Base-by-base conservation (phyloP, 2,888 invertebrate species). In the Amiota minor region DNA sequence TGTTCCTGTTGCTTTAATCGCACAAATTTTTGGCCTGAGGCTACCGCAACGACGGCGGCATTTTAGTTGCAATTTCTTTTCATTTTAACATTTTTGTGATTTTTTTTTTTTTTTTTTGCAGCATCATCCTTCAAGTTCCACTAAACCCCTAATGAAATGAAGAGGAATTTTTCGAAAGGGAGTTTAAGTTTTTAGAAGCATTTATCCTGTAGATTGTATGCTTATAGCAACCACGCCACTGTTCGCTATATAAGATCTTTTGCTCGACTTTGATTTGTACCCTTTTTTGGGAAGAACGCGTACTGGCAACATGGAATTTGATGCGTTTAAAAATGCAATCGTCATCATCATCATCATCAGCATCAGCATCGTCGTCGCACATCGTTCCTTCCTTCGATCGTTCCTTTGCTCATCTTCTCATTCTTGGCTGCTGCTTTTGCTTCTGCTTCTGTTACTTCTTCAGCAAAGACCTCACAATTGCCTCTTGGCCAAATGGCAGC, bases 301-400 rank as follows among this genome's bases (percentile, higher is more conserved):
- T 35, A 65, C 10, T 65, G 65, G 35, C 46, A 65, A 53, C 67
- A 50, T 23, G 50, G 67, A 50, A 50, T 68, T 50, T 65, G 72
- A 67, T 72, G 81, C 77, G 79, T 86, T 84, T 85, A 85, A 82
- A 86, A 83, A 85, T 83, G 83, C 83, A 83, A 83, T 81, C 83
- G 84, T 79, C 83, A 84, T 82, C 83, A 77, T 74, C 71, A 70
- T 73, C 75, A 76, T 76, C 77, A n/a, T 79, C 83, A 84, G 81
- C 83, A 77, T 74, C 71, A 70, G 72, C 75, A 76, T 76, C 77
- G 77, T 76, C 12, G 10, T 16, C 53, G 53, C 16, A 14, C 20
- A 9, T 1, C 46, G 14, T 23, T 14, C 49, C 18, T 16, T 45
- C 56, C 8, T 55, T 23, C 6, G 20, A n/a, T 46, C 55, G 23